Percentiles rank a stretch among this genome's conserved stretches.
Evolutionary conservation across 2,797 vertebrate genomes (phyloP).

Genomic region (Oreochromis mossambicus): DNA sequence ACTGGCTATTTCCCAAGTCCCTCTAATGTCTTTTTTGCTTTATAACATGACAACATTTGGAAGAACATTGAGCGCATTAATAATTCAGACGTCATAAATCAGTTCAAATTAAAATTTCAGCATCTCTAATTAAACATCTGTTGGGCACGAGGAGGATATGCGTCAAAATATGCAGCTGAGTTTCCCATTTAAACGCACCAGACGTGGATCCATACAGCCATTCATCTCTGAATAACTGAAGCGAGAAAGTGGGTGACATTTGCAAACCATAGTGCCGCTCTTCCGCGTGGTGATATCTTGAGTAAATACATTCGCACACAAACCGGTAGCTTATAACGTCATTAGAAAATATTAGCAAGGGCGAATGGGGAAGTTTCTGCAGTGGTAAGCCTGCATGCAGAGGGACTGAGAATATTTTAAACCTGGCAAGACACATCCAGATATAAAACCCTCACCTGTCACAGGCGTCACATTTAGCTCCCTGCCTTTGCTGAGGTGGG

Average conservation of each 20-base stretch:
- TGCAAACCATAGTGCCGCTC: background rate
- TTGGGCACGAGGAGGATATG: background rate
- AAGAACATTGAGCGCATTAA: conserved; percentile 23
- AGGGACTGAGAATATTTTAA: background rate
- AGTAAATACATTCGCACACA: background rate
- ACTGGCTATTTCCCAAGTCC: background rate
- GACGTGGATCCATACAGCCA: background rate
- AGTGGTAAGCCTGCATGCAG: background rate
- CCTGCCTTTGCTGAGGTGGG: background rate
- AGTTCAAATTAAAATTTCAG: conserved; percentile 33
- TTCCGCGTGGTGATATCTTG: background rate
- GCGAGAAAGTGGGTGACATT: conserved; percentile 9
- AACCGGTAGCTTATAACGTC: background rate
- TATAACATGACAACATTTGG: background rate
- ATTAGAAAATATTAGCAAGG: background rate
- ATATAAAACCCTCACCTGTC: background rate
- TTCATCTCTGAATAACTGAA: conserved; percentile 6
- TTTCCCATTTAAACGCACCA: background rate
- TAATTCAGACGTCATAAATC: conserved; percentile 46
- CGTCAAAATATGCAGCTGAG: background rate
- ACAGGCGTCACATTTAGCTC: background rate
- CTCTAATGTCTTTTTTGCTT: background rate
- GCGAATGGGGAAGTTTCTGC: background rate
- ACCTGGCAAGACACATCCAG: background rate
- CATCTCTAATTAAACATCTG: conserved; percentile 46